Percentiles rank a stretch among this genome's conserved stretches.
Conservation (phyloP, 2,113 vertebrate species). For the Forbesichthys agassizii region DNA sequence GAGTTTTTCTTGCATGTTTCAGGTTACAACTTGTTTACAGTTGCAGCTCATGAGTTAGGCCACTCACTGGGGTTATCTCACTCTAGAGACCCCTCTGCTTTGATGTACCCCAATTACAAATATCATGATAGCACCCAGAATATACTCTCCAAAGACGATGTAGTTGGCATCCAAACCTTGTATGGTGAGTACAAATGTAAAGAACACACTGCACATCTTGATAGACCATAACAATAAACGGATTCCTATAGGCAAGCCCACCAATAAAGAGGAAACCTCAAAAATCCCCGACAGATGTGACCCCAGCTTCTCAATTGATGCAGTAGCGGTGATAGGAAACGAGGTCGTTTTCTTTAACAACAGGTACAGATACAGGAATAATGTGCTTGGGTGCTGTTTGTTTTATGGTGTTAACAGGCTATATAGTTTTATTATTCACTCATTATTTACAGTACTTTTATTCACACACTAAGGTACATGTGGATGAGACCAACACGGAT, state of each 20-base stretch:
- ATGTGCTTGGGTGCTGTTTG: not conserved
- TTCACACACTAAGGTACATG: constrained; percentile 50
- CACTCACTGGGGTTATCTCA: constrained; percentile 77
- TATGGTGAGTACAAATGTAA: constrained; percentile 50
- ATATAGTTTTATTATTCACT: not conserved
- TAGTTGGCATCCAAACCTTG: constrained; percentile 75
- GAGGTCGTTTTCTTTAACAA: constrained; percentile 71
- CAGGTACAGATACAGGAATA: constrained; percentile 40
- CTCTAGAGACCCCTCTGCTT: constrained; percentile 71
- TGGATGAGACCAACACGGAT: constrained; percentile 61
- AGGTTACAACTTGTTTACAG: constrained; percentile 74
- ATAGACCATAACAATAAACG: not conserved
- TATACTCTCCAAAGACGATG: constrained; percentile 73
- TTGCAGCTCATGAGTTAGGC: constrained; percentile 79
- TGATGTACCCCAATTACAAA: constrained; percentile 80
- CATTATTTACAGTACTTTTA: not conserved
- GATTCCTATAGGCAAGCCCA: constrained; percentile 52
- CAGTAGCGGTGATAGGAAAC: constrained; percentile 60
- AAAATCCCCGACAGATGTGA: constrained; percentile 57
- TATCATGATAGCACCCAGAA: constrained; percentile 64
- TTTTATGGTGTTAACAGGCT: not conserved
- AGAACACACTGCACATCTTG: not conserved
- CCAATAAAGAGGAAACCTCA: constrained; percentile 15
- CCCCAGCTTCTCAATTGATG: constrained; percentile 62
- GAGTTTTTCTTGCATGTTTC: constrained; percentile 29